A percentile compares a stretch with the other conserved stretches of the same genome.
These are phyloP conservation scores for Thaumetopoea pityocampa DNA, from an alignment of 1,140 invertebrate species.

Conservation along the genomic window DNA sequence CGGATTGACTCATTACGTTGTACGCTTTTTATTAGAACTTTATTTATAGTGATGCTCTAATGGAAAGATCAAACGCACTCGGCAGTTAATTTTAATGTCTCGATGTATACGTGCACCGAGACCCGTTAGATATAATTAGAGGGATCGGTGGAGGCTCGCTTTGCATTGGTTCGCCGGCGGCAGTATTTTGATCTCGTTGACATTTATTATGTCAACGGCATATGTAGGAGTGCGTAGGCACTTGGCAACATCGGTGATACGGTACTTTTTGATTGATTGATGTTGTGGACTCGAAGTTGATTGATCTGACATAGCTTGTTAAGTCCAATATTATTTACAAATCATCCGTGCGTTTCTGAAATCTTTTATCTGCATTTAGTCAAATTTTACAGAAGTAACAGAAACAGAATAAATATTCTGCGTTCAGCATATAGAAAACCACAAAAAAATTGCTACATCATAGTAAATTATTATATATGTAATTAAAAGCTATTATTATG, in stretches of 20 bases:
- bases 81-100: constrained; percentile 73
- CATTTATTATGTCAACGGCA: constrained; percentile 61
- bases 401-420: too few relatives aligned
- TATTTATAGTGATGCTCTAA: constrained; percentile 68
- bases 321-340: too few relatives aligned
- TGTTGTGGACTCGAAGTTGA: too few relatives aligned
- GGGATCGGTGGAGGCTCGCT: constrained; percentile 44
- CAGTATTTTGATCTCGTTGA: constrained; percentile 58
- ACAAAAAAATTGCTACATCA: too few relatives aligned
- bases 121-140: constrained; percentile 70
- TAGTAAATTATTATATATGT: too few relatives aligned
- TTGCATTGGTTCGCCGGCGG: constrained; percentile 36
- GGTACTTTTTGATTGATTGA: constrained; percentile 4
- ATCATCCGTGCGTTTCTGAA: too few relatives aligned
- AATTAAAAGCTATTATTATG: too few relatives aligned
- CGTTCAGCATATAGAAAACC: too few relatives aligned
- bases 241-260: constrained; percentile 3
- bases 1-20: constrained; percentile 53
- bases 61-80: constrained; percentile 71
- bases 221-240: constrained; percentile 5
- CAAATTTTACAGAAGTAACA: too few relatives aligned
- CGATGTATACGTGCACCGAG: constrained; percentile 56
- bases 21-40: constrained; percentile 50
- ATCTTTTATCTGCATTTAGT: too few relatives aligned
- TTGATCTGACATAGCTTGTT: too few relatives aligned